phyloP scores from a whole-genome alignment of 2,888 invertebrate genomes.

The Drosophila mettleri region DNA sequence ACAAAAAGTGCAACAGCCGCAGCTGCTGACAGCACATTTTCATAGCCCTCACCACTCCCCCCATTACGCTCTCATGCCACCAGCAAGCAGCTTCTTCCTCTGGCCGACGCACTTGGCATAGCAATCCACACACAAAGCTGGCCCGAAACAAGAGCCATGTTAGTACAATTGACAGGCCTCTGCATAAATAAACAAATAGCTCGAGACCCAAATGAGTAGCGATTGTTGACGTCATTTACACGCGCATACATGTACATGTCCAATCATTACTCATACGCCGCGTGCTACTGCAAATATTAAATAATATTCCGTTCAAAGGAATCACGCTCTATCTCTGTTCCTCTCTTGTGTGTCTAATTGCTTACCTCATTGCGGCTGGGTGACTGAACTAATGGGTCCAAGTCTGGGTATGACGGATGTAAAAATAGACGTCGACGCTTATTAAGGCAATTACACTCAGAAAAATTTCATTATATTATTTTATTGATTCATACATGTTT shows the following conservation, averaged over 20 bases:
- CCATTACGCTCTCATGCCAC: neutral
- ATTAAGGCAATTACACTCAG: slow-evolving; percentile 9
- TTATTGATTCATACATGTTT: neutral
- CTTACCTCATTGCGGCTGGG: slow-evolving; percentile 23
- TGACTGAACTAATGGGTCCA: slow-evolving; percentile 1
- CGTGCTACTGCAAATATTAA: slow-evolving; percentile 48
- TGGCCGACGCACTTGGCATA: slow-evolving; percentile 43
- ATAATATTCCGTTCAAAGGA: slow-evolving; percentile 41
- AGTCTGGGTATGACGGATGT: neutral
- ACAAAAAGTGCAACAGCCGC: slow-evolving; percentile 57
- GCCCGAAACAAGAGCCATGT: slow-evolving; percentile 43
- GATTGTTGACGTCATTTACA: slow-evolving; percentile 52
- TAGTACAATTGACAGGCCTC: slow-evolving; percentile 39
- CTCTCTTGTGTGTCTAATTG: slow-evolving; percentile 20
- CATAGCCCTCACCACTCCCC: neutral
- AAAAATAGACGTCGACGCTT: neutral
- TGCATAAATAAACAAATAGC: slow-evolving; percentile 37
- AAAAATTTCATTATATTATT: slow-evolving; percentile 9
- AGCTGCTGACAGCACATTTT: slow-evolving; percentile 36
- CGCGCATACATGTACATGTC: neutral
- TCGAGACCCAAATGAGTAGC: slow-evolving; percentile 23
- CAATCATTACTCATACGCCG: slow-evolving; percentile 61
- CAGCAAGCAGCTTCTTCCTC: neutral
- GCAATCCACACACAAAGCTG: slow-evolving; percentile 34
- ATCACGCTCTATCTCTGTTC: slow-evolving; percentile 3